Conservation (phyloP, 2,113 vertebrate species). For the Apaloderma vittatum region DNA sequence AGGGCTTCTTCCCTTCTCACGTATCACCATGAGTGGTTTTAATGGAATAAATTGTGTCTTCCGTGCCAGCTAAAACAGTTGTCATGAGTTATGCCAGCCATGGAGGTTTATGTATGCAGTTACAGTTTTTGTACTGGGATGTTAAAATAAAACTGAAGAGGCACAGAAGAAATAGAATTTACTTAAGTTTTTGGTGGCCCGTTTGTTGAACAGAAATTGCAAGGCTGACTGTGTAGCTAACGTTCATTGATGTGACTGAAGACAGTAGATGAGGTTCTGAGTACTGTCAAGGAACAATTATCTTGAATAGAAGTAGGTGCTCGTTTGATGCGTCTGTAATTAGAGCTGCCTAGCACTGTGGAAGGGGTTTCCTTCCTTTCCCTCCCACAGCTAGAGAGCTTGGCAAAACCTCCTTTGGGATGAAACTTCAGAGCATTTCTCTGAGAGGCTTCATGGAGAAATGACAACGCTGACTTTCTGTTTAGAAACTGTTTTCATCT, state of each 20-base stretch:
- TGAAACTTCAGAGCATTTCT: not conserved
- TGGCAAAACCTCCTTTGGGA: not conserved
- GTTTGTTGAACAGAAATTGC: not conserved
- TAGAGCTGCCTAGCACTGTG: not conserved
- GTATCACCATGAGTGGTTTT: not conserved
- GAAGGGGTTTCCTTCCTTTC: not conserved
- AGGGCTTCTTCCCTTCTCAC: not conserved
- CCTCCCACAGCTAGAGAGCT: not conserved
- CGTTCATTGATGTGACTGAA: not conserved
- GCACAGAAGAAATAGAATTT: not conserved
- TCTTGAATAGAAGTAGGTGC: not conserved
- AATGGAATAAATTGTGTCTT: not conserved
- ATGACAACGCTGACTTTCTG: not conserved
- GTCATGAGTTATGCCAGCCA: not conserved
- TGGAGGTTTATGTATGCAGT: not conserved
- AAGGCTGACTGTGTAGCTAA: not conserved
- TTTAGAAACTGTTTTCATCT: not conserved
- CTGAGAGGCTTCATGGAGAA: not conserved
- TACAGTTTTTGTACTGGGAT: not conserved
- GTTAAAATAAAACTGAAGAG: slow-evolving; percentile 6
- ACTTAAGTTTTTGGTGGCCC: not conserved
- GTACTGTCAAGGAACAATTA: not conserved
- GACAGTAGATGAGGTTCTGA: not conserved
- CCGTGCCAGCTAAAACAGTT: not conserved
- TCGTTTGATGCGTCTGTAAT: not conserved